These are phyloP conservation scores for Crematogaster levior DNA, from an alignment of 2,888 invertebrate species.

Conservation along the genomic window DNA sequence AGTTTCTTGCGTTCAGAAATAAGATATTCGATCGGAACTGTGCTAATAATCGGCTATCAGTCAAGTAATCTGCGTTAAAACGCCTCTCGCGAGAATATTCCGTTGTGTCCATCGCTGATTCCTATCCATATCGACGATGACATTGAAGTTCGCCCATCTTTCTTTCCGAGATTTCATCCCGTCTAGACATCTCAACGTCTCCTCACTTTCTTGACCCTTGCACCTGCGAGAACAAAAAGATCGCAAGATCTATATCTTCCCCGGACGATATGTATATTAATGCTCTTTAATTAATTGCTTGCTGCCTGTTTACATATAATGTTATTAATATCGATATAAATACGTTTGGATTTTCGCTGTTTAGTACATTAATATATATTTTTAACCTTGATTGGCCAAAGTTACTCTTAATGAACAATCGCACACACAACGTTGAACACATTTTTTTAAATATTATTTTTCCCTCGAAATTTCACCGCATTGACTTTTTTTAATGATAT, in stretches of 20 bases:
- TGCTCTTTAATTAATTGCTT: slow-evolving; percentile 83
- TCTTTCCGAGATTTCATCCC: slow-evolving; percentile 65
- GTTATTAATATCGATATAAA: slow-evolving; percentile 75
- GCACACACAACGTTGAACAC: background rate
- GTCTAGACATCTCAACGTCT: slow-evolving; percentile 60
- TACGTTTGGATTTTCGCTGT: slow-evolving; percentile 75
- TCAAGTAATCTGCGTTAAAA: slow-evolving; percentile 61
- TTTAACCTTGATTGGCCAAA: slow-evolving; percentile 76
- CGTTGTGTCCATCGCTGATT: slow-evolving; percentile 39
- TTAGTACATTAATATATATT: slow-evolving; percentile 73
- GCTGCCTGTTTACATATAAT: slow-evolving; percentile 82
- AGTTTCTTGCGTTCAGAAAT: slow-evolving; percentile 66
- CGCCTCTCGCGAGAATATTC: slow-evolving; percentile 56
- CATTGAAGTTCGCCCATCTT: slow-evolving; percentile 62
- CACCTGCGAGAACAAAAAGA: slow-evolving; percentile 58
- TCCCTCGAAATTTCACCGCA: background rate
- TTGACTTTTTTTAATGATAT: background rate
- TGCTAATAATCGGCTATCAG: slow-evolving; percentile 57
- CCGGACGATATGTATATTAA: slow-evolving; percentile 77
- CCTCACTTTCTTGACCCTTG: slow-evolving; percentile 47
- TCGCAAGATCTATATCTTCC: slow-evolving; percentile 63
- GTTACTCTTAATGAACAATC: slow-evolving; percentile 24
- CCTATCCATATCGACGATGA: slow-evolving; percentile 61
- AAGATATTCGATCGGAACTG: slow-evolving; percentile 55
- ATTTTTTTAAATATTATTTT: background rate